Conservation (phyloP, 2,888 invertebrate species). For the Plemyria rubiginata region DNA sequence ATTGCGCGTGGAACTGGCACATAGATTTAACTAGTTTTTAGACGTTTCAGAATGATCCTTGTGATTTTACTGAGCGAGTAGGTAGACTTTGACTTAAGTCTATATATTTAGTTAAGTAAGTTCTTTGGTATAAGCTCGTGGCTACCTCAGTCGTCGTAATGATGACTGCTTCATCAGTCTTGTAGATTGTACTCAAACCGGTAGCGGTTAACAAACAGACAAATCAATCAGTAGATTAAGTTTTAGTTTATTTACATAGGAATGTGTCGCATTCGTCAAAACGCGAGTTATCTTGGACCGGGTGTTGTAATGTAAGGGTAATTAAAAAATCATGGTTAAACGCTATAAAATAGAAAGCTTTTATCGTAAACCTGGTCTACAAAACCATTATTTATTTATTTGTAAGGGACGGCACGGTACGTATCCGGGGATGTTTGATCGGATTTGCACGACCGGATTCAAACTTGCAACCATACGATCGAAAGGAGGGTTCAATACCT, state of each 20-base stretch:
- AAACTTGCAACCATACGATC: too few relatives aligned
- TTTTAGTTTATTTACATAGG: slow-evolving; percentile 29
- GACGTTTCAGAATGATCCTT: too few relatives aligned
- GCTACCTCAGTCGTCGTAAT: too few relatives aligned
- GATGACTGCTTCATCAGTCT: slow-evolving; percentile 15
- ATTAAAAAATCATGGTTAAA: slow-evolving; percentile 42
- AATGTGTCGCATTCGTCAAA: slow-evolving; percentile 38
- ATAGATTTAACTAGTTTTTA: too few relatives aligned
- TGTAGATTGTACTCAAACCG: slow-evolving; percentile 1
- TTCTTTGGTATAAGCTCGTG: too few relatives aligned
- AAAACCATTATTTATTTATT: neutral
- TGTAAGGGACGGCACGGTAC: neutral
- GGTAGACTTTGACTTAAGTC: too few relatives aligned
- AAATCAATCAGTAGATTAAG: slow-evolving; percentile 28
- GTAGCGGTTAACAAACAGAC: slow-evolving; percentile 22
- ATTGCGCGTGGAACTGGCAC: too few relatives aligned
- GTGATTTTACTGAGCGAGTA: too few relatives aligned
- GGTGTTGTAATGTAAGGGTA: slow-evolving; percentile 37
- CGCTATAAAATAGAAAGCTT: slow-evolving; percentile 41
- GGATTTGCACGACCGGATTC: too few relatives aligned
- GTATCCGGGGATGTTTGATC: neutral
- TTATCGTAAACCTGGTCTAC: slow-evolving; percentile 25
- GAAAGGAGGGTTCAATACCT: too few relatives aligned
- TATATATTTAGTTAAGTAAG: too few relatives aligned
- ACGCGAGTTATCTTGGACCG: slow-evolving; percentile 33